Base-by-base conservation (phyloP, 2,113 vertebrate genomes). In the Cyanocitta stelleri region DNA sequence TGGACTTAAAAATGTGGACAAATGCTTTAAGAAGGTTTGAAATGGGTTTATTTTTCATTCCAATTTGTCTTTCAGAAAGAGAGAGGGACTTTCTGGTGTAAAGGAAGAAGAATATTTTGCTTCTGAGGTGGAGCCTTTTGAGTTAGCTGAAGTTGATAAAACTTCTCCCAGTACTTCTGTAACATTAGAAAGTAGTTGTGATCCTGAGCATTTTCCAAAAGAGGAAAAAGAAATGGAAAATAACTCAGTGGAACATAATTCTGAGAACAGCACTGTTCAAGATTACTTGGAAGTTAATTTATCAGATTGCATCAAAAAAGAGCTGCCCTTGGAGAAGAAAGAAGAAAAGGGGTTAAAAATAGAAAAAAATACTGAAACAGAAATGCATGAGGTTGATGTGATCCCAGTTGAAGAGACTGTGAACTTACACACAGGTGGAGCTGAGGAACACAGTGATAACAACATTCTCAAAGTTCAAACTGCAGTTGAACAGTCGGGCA, bases 31-130 rank as follows among this genome's bases (percentile, higher is more conserved):
- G 59, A n/a, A 81, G 10, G 18, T 64, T 95, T 94, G 22, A 85
- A 92, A 72, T 72, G 20, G 18, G 8, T 55, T 66, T 74, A 30
- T 55, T 41, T 92, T 88, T 48, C 16, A n/a, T 87, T 93, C 14
- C 15, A 27, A 32, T 95, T 88, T 93, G 59, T 96, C 54, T 97
- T 98, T 68, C 95, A 98, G 98, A 92, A 55, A 93, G 73, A 89
- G 61, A 93, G 87, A 93, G 69, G 68, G 41, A n/a, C 32, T 11
- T 96, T 82, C 64, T 85, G 93, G 84, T 93, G 93, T 74, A 80
- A 97, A 96, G 56, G 96, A 95, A 92, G 96, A 92, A 87, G 67
- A 95, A 61, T 41, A 37, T 73, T 75, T 55, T 74, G 66, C 64
- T 76, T 91, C 91, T 49, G 67, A 88, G 94, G 46, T 46, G 49